A percentile compares a stretch with the other conserved stretches of the same genome.
Evolutionary conservation across 2,113 vertebrate species (phyloP).

Genomic region (Dipodomys spectabilis): DNA sequence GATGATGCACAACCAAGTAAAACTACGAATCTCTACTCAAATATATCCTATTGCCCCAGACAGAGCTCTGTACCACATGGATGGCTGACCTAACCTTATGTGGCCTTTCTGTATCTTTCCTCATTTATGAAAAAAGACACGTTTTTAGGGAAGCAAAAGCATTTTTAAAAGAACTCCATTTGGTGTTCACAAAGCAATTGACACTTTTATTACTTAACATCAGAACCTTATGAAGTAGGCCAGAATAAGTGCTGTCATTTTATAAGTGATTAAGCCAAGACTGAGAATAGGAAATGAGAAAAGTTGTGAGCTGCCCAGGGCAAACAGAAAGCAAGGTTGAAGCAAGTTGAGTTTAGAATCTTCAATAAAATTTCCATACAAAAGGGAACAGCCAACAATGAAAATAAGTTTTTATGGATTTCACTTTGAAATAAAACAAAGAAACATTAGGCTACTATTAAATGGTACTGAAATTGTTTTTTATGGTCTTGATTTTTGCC

Average conservation of each 20-base stretch:
- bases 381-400: conserved; percentile 65
- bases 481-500: conserved; percentile 58
- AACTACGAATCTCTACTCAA: neutral
- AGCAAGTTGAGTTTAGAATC: conserved; percentile 58
- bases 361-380: conserved; percentile 67
- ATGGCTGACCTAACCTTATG: neutral
- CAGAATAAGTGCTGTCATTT: conserved; percentile 61
- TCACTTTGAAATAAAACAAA: conserved; percentile 71
- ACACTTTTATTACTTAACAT: conserved; percentile 75
- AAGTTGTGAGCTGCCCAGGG: conserved; percentile 59
- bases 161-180: conserved; percentile 27
- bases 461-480: conserved; percentile 68
- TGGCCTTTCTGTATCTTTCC: conserved; percentile 11
- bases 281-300: conserved; percentile 71
- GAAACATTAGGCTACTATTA: conserved; percentile 67
- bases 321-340: conserved; percentile 59
- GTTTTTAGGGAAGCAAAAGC: conserved; percentile 58
- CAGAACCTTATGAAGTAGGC: conserved; percentile 68
- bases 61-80: neutral
- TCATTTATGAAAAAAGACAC: conserved; percentile 57
- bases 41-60: neutral
- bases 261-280: conserved; percentile 76
- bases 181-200: conserved; percentile 63
- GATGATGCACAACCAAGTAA: conserved; percentile 44
- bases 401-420: conserved; percentile 68